Base-by-base conservation (phyloP, 37 sponge, comb jelly and placozoan genomes). In the Ianthella basta region DNA sequence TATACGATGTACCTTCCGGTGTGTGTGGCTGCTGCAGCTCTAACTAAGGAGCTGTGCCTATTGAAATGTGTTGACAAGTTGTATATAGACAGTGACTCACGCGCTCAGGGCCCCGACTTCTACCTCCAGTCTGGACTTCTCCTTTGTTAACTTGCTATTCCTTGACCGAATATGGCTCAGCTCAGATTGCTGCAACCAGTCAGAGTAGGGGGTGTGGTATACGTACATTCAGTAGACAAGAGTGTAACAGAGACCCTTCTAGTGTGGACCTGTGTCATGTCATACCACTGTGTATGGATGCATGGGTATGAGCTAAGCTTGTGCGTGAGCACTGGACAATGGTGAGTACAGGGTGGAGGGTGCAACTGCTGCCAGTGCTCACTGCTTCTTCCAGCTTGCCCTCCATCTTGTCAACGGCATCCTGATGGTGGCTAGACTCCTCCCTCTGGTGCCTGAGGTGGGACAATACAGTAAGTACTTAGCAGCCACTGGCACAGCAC, bases 361-460 rank as follows among this genome's bases (percentile, higher is more conserved):
- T n/a, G 32, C 12, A 13, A n/a, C n/a, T n/a, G n/a, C n/a, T n/a
- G n/a, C n/a, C 23, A 24, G 27, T 66, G 79, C 86, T 80, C 55
- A 92, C 92, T 29, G 56, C 44, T 0, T 83, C 84, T 29, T 86
- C 90, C 32, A 92, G 53, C 53, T 84, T 68, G 14, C 18, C 23
- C 12, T 19, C 37, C 36, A 89, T 37, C 14, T 53, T 40, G 2
- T 84, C 87, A 55, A 81, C 56, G 27, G 72, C 59, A 1, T 87
- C 30, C 53, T 89, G 78, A 27, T 36, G 79, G 59, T 87, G 44
- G 1, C 59, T 0, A 1, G 72, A 67, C 37, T 57, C 34, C 23
- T 84, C 84, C 39, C 81, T 92, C 72, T 92, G 87, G 53, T 92
- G 87, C 60, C 79, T 86, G 34, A 18, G 20, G n/a, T n/a, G 38